Base-by-base conservation (phyloP, 2,113 vertebrate species). In the Progne subis region DNA sequence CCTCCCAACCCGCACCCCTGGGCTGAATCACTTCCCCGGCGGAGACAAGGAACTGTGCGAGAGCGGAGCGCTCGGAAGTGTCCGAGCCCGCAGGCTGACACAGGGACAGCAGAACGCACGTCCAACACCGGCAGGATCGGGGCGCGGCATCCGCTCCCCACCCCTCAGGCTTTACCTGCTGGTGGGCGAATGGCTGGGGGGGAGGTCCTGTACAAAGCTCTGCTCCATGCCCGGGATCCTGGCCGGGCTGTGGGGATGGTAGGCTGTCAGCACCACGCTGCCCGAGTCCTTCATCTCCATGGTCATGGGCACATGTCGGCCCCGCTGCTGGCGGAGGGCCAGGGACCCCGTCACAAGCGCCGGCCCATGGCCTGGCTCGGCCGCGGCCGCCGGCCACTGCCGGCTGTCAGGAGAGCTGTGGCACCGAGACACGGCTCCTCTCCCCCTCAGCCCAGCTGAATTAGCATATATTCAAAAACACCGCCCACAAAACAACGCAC, bases 241-340 rank as follows among this genome's bases (percentile, higher is more conserved):
- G 53, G 98, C 90, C 2, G 98, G 97, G n/a, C 97, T 96, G 97
- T 98, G 98, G 18, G 98, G 98, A 78, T 99, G 98, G 94, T 99
- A 99, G 85, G 98, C 98, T 79, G 99, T 99, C 87, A 99, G 97
- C 84, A 99, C 98, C 97, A 99, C 99, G 90, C 98, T 98, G 96
- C 98, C 98, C 2, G 98, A 98, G 94, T 99, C 99, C 94, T 98
- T 98, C 95, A 98, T 97, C 88, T 99, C 99, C 98, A 99, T 99
- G 91, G 82, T 98, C 96, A 94, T 21, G 55, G 86, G 92, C 91
- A 78, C 98, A 97, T 97, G 95, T 49, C 82, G 76, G 63, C 84
- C 63, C 90, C 8, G n/a, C 70, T 12, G 94, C 52, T 2, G 88
- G 88, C 26, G 91, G 15, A 46, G 77, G 41, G 47, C 39, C 8